phyloP scores from a whole-genome alignment of 2,113 vertebrate species.

The Serinus canaria region DNA sequence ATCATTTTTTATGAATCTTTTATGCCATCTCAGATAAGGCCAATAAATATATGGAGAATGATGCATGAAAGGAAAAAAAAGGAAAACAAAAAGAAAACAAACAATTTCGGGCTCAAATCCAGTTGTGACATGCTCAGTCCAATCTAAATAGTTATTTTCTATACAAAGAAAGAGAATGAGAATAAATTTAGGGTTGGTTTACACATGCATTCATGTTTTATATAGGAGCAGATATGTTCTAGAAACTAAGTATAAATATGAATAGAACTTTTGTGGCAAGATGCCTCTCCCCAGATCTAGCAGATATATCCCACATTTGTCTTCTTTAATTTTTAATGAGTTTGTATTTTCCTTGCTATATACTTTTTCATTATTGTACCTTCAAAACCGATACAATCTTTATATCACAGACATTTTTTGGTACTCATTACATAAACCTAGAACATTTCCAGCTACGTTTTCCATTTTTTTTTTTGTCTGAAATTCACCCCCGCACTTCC shows the following conservation, averaged over 20 bases:
- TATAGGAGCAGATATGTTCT: background rate
- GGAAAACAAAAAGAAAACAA: accelerated
- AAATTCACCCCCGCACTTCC: background rate
- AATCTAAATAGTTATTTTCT: background rate
- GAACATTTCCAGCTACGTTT: background rate
- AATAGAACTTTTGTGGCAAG: background rate
- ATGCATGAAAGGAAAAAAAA: background rate
- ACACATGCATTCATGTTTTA: background rate
- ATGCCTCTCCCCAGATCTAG: background rate
- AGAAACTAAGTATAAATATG: background rate
- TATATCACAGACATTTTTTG: background rate
- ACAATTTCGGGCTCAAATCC: background rate
- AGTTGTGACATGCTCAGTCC: background rate
- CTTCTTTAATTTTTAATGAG: background rate
- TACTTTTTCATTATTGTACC: background rate
- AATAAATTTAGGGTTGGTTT: background rate
- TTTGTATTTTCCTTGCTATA: background rate
- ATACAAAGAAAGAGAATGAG: background rate
- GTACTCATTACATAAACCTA: accelerated
- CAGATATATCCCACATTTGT: background rate
- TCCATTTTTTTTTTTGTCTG: background rate
- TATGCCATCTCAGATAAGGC: background rate
- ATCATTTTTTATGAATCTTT: background rate
- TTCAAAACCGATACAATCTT: background rate
- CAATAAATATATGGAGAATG: background rate